A percentile compares a stretch with the other conserved stretches of the same genome.
phyloP scores from a whole-genome alignment of 2,797 vertebrate genomes.

The Brachyrhaphis roseni region DNA sequence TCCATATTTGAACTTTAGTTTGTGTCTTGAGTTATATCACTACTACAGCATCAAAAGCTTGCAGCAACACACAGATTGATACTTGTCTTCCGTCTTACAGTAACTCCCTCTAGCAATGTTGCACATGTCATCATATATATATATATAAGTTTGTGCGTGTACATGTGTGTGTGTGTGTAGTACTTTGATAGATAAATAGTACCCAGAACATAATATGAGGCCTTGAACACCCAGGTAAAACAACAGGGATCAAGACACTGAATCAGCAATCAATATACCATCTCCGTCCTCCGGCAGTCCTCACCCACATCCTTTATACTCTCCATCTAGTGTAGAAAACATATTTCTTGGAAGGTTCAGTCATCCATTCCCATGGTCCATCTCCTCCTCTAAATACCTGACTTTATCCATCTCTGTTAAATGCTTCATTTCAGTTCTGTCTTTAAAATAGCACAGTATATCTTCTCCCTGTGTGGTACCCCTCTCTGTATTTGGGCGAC shows the following conservation, averaged over 20 bases:
- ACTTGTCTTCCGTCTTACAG: not conserved
- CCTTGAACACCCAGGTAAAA: constrained; percentile 59
- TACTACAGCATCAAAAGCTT: constrained; percentile 24
- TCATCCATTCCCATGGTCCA: constrained; percentile 44
- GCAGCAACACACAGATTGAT: not conserved
- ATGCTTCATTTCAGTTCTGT: constrained; percentile 25
- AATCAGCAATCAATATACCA: constrained; percentile 76
- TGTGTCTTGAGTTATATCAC: constrained; percentile 22
- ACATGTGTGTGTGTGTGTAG: not conserved
- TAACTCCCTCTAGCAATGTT: not conserved
- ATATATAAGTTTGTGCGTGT: not conserved
- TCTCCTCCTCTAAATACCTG: constrained; percentile 32
- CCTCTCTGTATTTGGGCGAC: constrained; percentile 27
- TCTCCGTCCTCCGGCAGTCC: constrained; percentile 69
- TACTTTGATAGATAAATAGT: not conserved
- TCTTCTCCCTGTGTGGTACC: constrained; percentile 15
- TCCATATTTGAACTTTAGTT: constrained; percentile 20
- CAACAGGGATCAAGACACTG: constrained; percentile 65
- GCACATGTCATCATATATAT: not conserved
- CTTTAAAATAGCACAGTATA: constrained; percentile 21
- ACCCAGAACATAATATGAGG: constrained; percentile 46
- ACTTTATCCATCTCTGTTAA: constrained; percentile 17
- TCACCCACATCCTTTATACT: constrained; percentile 68
- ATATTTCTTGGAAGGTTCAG: constrained; percentile 53
- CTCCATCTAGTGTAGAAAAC: constrained; percentile 59